Evolutionary conservation across 2,113 vertebrate genomes (phyloP), one percentile per base, ranked within the genome.

Genomic region (Tachuris rubrigastra): DNA sequence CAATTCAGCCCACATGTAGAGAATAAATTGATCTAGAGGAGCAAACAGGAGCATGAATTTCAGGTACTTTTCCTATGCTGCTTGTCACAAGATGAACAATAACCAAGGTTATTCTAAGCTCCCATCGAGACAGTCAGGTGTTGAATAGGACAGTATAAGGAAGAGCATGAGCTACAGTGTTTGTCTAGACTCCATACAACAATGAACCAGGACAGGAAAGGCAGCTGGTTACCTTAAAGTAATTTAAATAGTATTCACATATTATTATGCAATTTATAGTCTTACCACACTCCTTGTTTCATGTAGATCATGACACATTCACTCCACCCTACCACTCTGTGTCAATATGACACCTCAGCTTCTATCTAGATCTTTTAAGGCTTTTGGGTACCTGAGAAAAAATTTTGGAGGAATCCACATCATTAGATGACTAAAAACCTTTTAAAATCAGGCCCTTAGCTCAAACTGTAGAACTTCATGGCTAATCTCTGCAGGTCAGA

Each of bases 1-100:
- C 95, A 96, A 90, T 90, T 96, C 82, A 96, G 69, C 44, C 75
- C 52, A 59, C 20, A 23, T 41, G 58, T 6, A 63, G 42, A 46
- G 87, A 90, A 95, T 58, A 74, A 93, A 93, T 0, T 46, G 65
- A 87, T 82, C 31, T 46, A 59, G 47, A 84, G 20, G 20, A 58
- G 25, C 4, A 20, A 94, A 81, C 5, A 9, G 20, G 35, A 76
- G 19, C 35, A 42, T 2, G 3, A 71, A 71, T 66, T 94, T 85
- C 69, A 91, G 81, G 79, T 95, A 66, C 30, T 35, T 77, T 93
- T 89, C 67, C 72, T 28, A 10, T 0, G 0, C 68, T 89, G 31
- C 52, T 33, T 87, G 12, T 75, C 39, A 49, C 55, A 47, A 65
- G 41, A 71, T 62, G 6, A 87, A 28, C 47, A 77, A 25, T 18